Conservation (phyloP, 2,113 vertebrate species). For the Mohoua ochrocephala region DNA sequence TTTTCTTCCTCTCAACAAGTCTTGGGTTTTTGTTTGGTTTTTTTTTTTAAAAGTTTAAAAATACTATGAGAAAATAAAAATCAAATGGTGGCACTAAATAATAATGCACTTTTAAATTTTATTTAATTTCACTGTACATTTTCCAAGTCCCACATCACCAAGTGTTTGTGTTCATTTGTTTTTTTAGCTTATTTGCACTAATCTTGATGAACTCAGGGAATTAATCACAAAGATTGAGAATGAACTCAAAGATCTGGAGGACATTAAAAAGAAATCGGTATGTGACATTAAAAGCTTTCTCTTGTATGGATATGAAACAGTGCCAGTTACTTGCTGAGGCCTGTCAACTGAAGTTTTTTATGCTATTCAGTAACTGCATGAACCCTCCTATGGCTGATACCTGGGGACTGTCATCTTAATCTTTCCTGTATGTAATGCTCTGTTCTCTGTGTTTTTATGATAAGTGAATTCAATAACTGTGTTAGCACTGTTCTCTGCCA, state of each 20-base stretch:
- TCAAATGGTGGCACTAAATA: constrained; percentile 14
- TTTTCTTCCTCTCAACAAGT: background rate
- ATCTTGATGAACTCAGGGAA: constrained; percentile 91
- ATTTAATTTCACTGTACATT: constrained; percentile 60
- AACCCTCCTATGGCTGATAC: background rate
- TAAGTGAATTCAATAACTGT: background rate
- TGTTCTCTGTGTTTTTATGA: background rate
- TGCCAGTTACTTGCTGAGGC: constrained; percentile 55
- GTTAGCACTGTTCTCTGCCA: background rate
- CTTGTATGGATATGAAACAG: constrained; percentile 51
- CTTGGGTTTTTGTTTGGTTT: background rate
- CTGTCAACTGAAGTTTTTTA: constrained; percentile 26
- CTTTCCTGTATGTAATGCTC: constrained; percentile 5
- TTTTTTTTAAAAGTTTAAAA: background rate
- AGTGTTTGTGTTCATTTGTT: constrained; percentile 70
- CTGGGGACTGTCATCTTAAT: background rate
- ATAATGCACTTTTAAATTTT: constrained; percentile 55
- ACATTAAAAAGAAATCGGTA: constrained; percentile 95
- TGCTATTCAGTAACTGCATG: constrained; percentile 5
- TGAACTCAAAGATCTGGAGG: constrained; percentile 92
- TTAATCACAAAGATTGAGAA: constrained; percentile 95
- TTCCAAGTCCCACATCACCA: constrained; percentile 70
- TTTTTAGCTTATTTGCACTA: constrained; percentile 94
- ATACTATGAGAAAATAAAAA: background rate
- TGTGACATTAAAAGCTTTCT: constrained; percentile 73